Conservation (phyloP, 2,797 vertebrate genomes). For the Protosalanx chinensis region DNA sequence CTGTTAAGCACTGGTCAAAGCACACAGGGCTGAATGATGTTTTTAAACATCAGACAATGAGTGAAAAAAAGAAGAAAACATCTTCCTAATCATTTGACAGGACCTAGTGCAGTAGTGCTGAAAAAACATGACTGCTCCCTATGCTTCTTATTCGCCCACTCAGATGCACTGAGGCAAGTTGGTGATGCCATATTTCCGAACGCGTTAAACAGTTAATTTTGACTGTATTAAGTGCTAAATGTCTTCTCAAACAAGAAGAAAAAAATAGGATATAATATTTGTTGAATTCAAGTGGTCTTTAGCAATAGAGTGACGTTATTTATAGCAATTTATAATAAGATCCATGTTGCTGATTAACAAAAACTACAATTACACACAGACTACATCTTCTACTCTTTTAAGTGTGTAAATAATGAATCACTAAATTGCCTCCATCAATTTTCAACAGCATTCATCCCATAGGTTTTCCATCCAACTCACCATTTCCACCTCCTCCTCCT, state of each 20-base stretch:
- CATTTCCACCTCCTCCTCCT: conserved; percentile 85
- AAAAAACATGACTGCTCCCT: background rate
- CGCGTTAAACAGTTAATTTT: background rate
- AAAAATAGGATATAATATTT: background rate
- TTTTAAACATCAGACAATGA: no score
- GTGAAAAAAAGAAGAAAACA: no score
- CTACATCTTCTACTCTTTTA: no score
- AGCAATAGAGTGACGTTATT: no score
- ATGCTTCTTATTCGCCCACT: background rate
- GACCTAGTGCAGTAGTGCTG: background rate
- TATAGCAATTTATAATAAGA: no score
- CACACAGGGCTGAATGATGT: no score
- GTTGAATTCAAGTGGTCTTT: no score
- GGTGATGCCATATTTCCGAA: background rate
- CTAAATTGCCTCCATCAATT: background rate
- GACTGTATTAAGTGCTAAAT: background rate
- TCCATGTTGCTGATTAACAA: background rate
- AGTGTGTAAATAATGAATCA: no score
- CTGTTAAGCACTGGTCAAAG: no score
- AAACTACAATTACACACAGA: background rate
- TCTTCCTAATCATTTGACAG: background rate
- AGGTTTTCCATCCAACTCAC: conserved; percentile 71
- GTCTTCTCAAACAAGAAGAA: background rate
- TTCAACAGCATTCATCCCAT: background rate
- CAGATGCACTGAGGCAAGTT: background rate